phyloP scores from a whole-genome alignment of 2,113 vertebrate species.

The Mixornis gularis region DNA sequence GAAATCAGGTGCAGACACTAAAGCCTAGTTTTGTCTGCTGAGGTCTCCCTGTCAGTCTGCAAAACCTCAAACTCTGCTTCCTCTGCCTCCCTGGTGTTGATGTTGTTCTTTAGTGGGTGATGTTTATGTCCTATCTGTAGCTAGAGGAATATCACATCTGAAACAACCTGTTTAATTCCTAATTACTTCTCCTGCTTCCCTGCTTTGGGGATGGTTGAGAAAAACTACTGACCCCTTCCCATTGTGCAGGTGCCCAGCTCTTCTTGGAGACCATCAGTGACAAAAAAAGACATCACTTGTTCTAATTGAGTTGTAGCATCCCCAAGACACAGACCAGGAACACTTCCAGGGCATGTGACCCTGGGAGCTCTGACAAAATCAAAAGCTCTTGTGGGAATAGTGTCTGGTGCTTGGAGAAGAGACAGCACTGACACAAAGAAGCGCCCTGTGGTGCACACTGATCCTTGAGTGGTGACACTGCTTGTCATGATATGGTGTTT shows the following conservation, averaged over 20 bases:
- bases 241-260: not conserved
- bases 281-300: not conserved
- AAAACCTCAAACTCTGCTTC: not conserved
- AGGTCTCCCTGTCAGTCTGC: not conserved
- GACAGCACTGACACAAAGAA: not conserved
- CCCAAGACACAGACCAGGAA: not conserved
- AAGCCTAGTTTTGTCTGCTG: not conserved
- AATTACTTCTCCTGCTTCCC: not conserved
- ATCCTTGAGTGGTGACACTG: not conserved
- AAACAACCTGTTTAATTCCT: not conserved
- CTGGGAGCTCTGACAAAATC: not conserved
- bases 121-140: not conserved
- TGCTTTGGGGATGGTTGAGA: not conserved
- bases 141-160: not conserved
- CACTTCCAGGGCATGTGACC: not conserved
- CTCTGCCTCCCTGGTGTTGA: not conserved
- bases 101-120: not conserved
- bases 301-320: not conserved
- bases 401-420: not conserved
- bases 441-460: not conserved
- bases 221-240: not conserved
- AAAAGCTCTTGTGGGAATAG: not conserved
- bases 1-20: not conserved
- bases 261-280: not conserved
- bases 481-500: not conserved